Evolutionary conservation across 2,113 vertebrate species (phyloP).

Genomic region (Ageneiosus marmoratus): DNA sequence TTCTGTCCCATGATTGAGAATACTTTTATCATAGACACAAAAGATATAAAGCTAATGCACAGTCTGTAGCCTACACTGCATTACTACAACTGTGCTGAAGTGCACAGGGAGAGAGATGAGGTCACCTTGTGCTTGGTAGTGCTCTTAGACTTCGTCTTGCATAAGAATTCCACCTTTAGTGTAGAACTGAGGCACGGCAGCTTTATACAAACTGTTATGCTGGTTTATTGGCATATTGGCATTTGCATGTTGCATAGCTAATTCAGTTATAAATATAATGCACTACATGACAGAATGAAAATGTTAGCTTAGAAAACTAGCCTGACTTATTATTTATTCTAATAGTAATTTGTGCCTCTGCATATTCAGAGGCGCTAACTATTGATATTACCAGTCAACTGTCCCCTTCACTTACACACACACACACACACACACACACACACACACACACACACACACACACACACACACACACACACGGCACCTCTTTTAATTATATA

Average conservation of each 20-base stretch:
- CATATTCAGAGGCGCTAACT: background rate
- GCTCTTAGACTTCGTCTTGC: background rate
- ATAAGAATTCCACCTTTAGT: background rate
- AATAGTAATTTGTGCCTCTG: background rate
- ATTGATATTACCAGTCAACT: background rate
- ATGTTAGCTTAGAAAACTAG: background rate
- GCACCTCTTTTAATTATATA: background rate
- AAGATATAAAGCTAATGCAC: constrained; percentile 26
- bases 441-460: too few species aligned
- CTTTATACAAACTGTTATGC: background rate
- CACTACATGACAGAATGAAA: background rate
- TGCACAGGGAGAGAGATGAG: background rate
- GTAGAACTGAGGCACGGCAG: background rate
- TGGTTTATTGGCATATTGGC: background rate
- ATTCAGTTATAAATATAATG: background rate
- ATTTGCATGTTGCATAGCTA: background rate
- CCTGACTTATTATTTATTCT: background rate
- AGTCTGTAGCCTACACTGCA: background rate
- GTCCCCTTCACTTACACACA: background rate
- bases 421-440: too few species aligned
- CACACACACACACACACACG: too few species aligned
- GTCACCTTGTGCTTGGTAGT: constrained; percentile 31
- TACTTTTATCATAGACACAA: constrained; percentile 31
- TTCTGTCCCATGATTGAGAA: constrained; percentile 33
- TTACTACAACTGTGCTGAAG: background rate